A percentile compares a stretch with the other conserved stretches of the same genome.
Conservation (phyloP, 2,113 vertebrate species). For the Podarcis muralis region DNA sequence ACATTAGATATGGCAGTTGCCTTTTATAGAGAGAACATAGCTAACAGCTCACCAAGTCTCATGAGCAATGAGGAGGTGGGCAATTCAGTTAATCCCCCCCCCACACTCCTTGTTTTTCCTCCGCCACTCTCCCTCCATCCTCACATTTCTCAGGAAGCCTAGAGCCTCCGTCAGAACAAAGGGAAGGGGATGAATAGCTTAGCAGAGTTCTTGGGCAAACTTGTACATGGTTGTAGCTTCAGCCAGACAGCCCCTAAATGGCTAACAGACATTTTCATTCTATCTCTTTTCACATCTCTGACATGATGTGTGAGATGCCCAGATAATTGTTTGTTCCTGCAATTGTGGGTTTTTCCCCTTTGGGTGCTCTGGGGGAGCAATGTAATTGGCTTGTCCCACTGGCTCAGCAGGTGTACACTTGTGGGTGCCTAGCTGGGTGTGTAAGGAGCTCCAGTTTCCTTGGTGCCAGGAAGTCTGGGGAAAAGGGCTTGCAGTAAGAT, state of each 20-base stretch:
- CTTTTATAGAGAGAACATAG: neutral
- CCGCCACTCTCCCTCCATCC: neutral
- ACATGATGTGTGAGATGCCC: neutral
- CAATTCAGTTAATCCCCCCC: neutral
- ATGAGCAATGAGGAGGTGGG: neutral
- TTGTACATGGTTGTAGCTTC: neutral
- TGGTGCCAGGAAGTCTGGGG: slow-evolving; percentile 10
- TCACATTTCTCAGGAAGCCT: neutral
- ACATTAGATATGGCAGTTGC: neutral
- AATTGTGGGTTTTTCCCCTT: neutral
- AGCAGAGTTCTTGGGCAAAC: neutral
- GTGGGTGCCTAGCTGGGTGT: neutral
- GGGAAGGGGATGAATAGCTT: neutral
- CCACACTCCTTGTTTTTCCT: neutral
- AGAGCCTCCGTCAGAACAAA: neutral
- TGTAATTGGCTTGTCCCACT: neutral
- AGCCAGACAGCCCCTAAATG: neutral
- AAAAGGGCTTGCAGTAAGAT: neutral
- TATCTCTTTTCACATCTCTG: neutral
- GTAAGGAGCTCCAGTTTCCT: neutral
- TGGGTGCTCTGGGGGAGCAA: neutral
- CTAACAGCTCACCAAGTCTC: neutral
- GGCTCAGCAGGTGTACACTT: neutral
- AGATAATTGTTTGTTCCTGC: neutral
- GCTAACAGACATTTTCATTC: neutral